Conservation (phyloP, 1,140 invertebrate genomes). For the Pseudomyrmex cubaensis region DNA sequence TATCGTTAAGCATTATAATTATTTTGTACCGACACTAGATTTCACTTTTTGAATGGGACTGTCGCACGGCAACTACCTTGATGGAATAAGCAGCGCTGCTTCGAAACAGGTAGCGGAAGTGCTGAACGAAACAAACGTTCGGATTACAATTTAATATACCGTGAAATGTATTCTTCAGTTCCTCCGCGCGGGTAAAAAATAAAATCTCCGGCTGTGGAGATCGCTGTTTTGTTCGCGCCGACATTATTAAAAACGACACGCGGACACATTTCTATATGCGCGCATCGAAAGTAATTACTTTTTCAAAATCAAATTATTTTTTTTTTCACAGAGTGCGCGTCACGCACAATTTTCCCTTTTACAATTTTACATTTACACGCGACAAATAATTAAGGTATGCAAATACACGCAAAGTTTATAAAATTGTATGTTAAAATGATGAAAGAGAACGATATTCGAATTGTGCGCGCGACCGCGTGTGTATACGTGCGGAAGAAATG, state of each 20-base stretch:
- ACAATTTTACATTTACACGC: background rate
- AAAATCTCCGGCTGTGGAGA: background rate
- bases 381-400: conserved; percentile 24
- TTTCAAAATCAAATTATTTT: conserved; percentile 46
- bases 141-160: conserved; percentile 32
- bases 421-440: conserved; percentile 32
- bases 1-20: too few relatives aligned
- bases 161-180: conserved; percentile 5
- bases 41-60: too few relatives aligned
- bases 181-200: conserved; percentile 14
- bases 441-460: conserved; percentile 13
- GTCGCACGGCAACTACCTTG: too few relatives aligned
- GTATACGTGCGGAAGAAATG: background rate
- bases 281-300: conserved; percentile 51
- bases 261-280: conserved; percentile 35
- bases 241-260: conserved; percentile 35
- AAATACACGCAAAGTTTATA: conserved; percentile 10
- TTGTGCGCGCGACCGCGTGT: background rate
- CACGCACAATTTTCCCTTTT: background rate
- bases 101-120: background rate
- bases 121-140: conserved; percentile 11
- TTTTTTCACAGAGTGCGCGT: too few relatives aligned
- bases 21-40: too few relatives aligned
- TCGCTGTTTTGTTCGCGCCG: conserved; percentile 26
- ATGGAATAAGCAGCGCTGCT: conserved; percentile 1